These are phyloP conservation scores for Gnatocerus cornutus DNA, from an alignment of 2,888 invertebrate species.

Conservation along the genomic window DNA sequence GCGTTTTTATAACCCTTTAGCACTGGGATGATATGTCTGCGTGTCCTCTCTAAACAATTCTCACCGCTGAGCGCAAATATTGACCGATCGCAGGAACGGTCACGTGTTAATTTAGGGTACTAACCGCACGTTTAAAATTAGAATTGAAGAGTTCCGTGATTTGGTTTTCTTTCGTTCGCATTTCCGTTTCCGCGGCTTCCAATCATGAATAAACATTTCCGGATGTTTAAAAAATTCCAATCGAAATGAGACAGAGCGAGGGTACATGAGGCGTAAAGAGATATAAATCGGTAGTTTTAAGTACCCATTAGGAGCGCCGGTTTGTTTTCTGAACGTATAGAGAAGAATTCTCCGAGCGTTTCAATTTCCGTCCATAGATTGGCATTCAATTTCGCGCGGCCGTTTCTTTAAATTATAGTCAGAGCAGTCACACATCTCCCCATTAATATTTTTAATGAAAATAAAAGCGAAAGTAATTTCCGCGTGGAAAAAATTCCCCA, in stretches of 20 bases:
- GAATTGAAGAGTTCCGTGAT: too few relatives aligned
- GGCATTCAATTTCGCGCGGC: constrained; percentile 39
- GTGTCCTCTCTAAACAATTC: too few relatives aligned
- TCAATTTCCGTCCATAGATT: constrained; percentile 45
- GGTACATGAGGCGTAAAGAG: constrained; percentile 34
- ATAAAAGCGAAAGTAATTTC: constrained; percentile 25
- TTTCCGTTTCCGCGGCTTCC: background rate
- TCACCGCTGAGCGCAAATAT: too few relatives aligned
- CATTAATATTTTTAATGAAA: constrained; percentile 29
- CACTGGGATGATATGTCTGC: too few relatives aligned
- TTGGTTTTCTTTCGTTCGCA: too few relatives aligned
- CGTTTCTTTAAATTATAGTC: constrained; percentile 41
- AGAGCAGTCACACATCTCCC: constrained; percentile 14
- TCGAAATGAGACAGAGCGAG: constrained; percentile 1
- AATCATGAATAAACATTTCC: constrained; percentile 21
- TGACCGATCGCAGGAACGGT: too few relatives aligned
- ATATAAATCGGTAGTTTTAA: constrained; percentile 43
- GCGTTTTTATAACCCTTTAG: too few relatives aligned
- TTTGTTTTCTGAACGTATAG: constrained; percentile 37
- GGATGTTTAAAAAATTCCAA: background rate
- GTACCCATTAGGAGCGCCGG: constrained; percentile 36
- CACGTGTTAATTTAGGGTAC: too few relatives aligned
- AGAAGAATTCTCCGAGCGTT: constrained; percentile 42
- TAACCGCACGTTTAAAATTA: too few relatives aligned
- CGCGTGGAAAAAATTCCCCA: constrained; percentile 5